phyloP scores from a whole-genome alignment of 2,113 vertebrate species.

The Puffinus mauretanicus region DNA sequence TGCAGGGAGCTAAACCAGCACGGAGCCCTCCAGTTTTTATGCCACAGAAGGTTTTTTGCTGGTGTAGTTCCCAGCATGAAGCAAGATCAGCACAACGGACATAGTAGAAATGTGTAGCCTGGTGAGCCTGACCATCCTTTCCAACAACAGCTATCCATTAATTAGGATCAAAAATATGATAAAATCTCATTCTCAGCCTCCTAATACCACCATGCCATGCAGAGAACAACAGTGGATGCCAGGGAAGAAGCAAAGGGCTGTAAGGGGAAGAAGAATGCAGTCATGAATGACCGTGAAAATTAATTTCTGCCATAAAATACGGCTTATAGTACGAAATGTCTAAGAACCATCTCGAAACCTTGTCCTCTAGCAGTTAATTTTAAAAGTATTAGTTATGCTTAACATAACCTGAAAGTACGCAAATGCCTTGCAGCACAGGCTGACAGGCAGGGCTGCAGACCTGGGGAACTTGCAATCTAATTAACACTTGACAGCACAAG shows the following conservation, averaged over 20 bases:
- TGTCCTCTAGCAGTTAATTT: slow-evolving; percentile 1
- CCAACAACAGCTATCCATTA: neutral
- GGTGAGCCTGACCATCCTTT: neutral
- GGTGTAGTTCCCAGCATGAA: neutral
- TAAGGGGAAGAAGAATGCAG: neutral
- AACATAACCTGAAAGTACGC: neutral
- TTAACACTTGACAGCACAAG: fast-evolving
- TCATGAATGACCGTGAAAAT: neutral
- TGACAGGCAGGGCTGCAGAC: neutral
- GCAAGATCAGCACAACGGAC: neutral
- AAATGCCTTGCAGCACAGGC: neutral
- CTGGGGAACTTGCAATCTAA: neutral
- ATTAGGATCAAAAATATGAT: neutral
- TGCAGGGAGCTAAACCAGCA: neutral
- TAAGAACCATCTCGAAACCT: neutral
- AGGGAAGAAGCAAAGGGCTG: neutral
- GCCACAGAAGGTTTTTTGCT: neutral
- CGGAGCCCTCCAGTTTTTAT: neutral
- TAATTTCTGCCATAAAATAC: slow-evolving; percentile 6
- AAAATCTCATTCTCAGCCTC: neutral
- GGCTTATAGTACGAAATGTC: neutral
- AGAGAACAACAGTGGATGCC: neutral
- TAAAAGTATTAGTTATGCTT: neutral
- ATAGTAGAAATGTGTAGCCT: neutral
- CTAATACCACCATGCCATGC: neutral